These are phyloP conservation scores for Coptodon bakossiorum DNA, from an alignment of 2,113 vertebrate genomes.

Conservation along the genomic window DNA sequence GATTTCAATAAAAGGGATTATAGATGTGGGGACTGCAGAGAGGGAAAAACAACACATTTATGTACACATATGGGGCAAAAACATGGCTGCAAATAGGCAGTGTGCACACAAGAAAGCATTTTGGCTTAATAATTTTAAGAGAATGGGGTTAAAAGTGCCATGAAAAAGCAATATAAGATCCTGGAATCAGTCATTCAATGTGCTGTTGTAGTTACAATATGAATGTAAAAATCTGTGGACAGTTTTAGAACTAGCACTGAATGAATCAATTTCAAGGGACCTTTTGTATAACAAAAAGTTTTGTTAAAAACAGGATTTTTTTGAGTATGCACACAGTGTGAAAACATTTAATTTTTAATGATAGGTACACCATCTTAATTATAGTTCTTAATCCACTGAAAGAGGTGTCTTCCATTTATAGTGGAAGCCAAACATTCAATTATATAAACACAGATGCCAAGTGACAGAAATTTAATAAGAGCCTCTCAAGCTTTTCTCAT, in stretches of 20 bases:
- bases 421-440: neutral
- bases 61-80: slow-evolving; percentile 7
- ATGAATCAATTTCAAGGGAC: neutral
- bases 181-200: neutral
- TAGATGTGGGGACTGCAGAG: slow-evolving; percentile 66
- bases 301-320: neutral
- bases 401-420: neutral
- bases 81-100: neutral
- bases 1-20: slow-evolving; percentile 81
- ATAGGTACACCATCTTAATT: neutral
- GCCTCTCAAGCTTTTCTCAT: slow-evolving; percentile 22
- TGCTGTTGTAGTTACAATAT: neutral
- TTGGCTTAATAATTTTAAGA: neutral
- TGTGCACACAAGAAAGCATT: neutral
- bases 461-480: slow-evolving; percentile 36
- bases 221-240: neutral
- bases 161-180: neutral
- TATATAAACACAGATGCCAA: neutral
- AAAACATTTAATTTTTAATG: neutral
- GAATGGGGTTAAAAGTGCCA: neutral
- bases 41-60: slow-evolving; percentile 45
- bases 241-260: neutral
- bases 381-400: neutral
- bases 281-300: neutral
- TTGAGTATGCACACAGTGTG: neutral